A percentile compares a stretch with the other conserved stretches of the same genome.
Conservation (phyloP, 2,113 vertebrate species). For the Mesitornis unicolor region DNA sequence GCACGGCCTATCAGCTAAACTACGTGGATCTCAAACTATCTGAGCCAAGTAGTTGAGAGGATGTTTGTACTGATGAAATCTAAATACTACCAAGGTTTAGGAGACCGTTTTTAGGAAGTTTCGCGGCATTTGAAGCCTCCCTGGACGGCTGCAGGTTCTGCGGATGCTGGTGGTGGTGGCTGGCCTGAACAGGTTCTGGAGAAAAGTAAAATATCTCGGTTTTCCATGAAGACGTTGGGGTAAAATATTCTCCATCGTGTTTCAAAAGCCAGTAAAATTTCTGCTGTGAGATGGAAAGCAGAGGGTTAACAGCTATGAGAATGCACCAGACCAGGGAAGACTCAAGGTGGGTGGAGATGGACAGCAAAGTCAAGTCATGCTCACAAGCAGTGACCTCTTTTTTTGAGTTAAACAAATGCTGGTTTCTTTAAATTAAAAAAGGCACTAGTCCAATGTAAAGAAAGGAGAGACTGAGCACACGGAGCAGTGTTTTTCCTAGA, state of each 20-base stretch:
- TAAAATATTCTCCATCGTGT: accelerated
- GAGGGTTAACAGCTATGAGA: not conserved
- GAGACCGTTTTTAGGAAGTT: not conserved
- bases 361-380: not conserved
- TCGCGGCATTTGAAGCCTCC: not conserved
- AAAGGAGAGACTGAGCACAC: not conserved
- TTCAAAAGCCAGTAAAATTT: not conserved
- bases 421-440: constrained; percentile 56
- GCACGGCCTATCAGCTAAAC: not conserved
- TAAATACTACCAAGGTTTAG: not conserved
- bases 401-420: constrained; percentile 38
- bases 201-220: not conserved
- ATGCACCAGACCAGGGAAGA: not conserved
- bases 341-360: not conserved
- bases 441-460: constrained; percentile 62
- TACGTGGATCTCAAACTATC: not conserved
- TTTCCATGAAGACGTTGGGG: not conserved
- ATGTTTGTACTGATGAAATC: not conserved
- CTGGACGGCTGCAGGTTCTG: not conserved
- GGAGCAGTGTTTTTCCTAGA: constrained; percentile 19
- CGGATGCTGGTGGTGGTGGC: accelerated
- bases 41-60: not conserved
- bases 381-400: not conserved
- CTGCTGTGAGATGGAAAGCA: not conserved
- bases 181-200: not conserved